Conservation (phyloP, 2,888 invertebrate genomes). For the Phoenoteleia sp. region DNA sequence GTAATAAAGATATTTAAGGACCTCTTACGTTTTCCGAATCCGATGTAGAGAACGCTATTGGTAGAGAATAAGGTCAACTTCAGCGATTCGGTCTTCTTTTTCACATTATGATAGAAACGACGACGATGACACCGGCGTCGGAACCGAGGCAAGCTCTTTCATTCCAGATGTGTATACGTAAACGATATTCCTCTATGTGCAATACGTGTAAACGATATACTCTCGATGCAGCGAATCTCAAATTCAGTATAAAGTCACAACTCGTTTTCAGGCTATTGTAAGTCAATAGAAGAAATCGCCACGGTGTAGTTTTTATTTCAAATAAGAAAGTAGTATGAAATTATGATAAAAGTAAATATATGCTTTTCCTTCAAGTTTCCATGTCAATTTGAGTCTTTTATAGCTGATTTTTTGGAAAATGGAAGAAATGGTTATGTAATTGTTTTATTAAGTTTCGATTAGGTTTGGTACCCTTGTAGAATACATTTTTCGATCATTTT, state of each 20-base stretch:
- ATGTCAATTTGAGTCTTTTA: no score
- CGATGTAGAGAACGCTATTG: conserved; percentile 56
- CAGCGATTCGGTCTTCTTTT: conserved; percentile 13
- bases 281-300: no score
- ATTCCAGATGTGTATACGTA: conserved; percentile 10
- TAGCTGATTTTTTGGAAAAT: no score
- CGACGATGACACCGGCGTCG: neutral
- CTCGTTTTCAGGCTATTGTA: no score
- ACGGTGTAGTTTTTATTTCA: no score
- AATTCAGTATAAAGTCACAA: neutral
- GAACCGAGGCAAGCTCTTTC: neutral
- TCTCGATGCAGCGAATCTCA: conserved; percentile 1
- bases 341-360: no score
- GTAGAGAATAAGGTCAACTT: conserved; percentile 16
- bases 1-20: conserved; percentile 84
- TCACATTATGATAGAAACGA: neutral
- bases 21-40: conserved; percentile 79
- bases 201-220: conserved; percentile 18
- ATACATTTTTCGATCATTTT: no score
- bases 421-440: no score
- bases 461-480: no score
- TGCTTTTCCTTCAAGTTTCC: no score
- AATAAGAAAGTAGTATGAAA: no score
- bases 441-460: no score
- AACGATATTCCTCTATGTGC: conserved; percentile 7